Evolutionary conservation across 2,113 vertebrate species (phyloP).

Genomic region (Octodon degus): DNA sequence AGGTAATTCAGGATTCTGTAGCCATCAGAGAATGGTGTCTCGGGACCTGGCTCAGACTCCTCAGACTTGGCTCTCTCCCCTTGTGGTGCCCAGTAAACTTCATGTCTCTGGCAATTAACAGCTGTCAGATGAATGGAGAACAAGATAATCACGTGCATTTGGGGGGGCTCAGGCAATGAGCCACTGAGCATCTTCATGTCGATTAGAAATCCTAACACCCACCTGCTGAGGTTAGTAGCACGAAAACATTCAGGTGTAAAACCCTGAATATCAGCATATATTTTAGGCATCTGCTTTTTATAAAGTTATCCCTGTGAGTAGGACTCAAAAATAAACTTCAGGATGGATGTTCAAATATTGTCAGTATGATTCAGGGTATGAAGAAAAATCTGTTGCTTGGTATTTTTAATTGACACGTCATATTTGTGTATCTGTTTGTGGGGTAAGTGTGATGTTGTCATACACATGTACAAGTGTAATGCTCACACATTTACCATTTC

Average conservation of each 20-base stretch:
- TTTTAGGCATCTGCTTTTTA: constrained; percentile 49
- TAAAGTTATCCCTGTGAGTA: constrained; percentile 26
- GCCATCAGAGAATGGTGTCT: neutral
- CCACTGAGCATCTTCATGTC: neutral
- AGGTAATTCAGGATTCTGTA: neutral
- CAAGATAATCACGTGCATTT: neutral
- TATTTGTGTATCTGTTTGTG: neutral
- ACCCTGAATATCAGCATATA: neutral
- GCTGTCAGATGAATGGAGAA: constrained; percentile 44
- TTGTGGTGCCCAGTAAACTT: neutral
- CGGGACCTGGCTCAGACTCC: neutral
- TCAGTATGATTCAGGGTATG: neutral
- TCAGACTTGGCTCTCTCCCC: neutral
- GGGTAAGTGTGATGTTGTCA: neutral
- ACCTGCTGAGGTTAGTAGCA: neutral
- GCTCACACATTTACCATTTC: neutral
- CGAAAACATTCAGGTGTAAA: neutral
- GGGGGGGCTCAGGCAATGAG: neutral
- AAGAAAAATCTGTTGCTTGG: constrained; percentile 9
- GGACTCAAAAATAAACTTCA: constrained; percentile 75
- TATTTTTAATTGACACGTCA: neutral
- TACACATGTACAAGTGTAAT: neutral
- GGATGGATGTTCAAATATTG: constrained; percentile 59
- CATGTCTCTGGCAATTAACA: neutral
- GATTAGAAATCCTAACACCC: neutral